Percentiles rank a stretch among this genome's conserved stretches.
phyloP scores from a whole-genome alignment of 2,113 vertebrate genomes.

The Loxodonta africana region DNA sequence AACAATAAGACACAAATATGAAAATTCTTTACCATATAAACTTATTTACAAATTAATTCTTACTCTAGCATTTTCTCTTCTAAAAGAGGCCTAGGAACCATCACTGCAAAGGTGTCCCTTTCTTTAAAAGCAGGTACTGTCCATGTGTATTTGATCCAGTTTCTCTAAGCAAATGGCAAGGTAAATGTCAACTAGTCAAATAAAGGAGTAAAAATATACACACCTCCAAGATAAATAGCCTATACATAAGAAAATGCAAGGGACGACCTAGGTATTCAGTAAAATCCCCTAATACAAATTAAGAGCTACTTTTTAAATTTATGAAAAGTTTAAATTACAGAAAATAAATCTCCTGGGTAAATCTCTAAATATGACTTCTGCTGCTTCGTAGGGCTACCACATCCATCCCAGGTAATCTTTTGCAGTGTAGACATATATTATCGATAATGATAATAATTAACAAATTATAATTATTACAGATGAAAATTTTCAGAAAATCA shows the following conservation, averaged over 20 bases:
- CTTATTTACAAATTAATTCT: background rate
- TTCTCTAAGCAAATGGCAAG: conserved; percentile 37
- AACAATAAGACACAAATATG: background rate
- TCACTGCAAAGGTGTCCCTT: background rate
- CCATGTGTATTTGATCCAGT: conserved; percentile 34
- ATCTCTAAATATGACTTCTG: background rate
- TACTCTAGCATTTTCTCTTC: background rate
- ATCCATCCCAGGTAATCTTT: background rate
- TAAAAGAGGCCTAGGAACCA: background rate
- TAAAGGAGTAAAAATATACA: conserved; percentile 34
- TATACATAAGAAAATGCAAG: conserved; percentile 48
- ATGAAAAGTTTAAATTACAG: conserved; percentile 26
- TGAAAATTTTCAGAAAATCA: conserved; percentile 44
- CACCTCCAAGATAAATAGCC: background rate
- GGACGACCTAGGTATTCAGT: background rate
- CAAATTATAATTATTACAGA: background rate
- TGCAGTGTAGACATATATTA: conserved; percentile 30
- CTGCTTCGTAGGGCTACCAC: background rate
- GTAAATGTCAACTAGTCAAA: conserved; percentile 32
- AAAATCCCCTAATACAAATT: conserved; percentile 18
- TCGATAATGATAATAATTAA: conserved; percentile 9
- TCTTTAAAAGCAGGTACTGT: background rate
- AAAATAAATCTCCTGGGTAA: background rate
- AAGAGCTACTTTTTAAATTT: conserved; percentile 39
- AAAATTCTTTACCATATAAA: conserved; percentile 19